These are phyloP conservation scores for Leptarthrus brevirostris DNA, from an alignment of 2,888 invertebrate genomes.

Conservation along the genomic window DNA sequence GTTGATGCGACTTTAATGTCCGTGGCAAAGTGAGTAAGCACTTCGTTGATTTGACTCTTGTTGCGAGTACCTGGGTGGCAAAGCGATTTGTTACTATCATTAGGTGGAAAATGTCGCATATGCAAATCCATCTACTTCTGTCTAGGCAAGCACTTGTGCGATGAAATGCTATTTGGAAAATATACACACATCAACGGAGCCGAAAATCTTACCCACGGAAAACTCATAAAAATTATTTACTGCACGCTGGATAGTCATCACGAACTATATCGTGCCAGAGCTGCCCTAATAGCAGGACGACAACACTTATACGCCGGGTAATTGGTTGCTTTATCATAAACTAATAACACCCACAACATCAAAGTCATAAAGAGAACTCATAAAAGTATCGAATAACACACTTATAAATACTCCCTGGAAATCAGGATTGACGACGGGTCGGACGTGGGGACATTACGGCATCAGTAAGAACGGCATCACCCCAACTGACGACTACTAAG, in stretches of 20 bases:
- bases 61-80: slow-evolving; percentile 28
- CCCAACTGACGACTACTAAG: neutral
- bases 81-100: slow-evolving; percentile 29
- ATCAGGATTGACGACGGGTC: slow-evolving; percentile 42
- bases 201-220: slow-evolving; percentile 1
- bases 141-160: too few species aligned
- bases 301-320: slow-evolving; percentile 25
- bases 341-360: slow-evolving; percentile 47
- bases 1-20: slow-evolving; percentile 45
- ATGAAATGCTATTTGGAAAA: too few species aligned
- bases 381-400: slow-evolving; percentile 48
- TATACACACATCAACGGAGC: neutral
- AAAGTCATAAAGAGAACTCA: slow-evolving; percentile 46
- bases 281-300: slow-evolving; percentile 17
- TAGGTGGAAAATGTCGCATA: neutral
- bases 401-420: slow-evolving; percentile 43
- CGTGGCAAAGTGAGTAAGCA: slow-evolving; percentile 30
- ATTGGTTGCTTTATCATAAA: slow-evolving; percentile 41
- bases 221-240: slow-evolving; percentile 30
- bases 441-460: slow-evolving; percentile 3
- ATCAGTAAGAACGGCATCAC: neutral
- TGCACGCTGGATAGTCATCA: slow-evolving; percentile 5
- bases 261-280: neutral
- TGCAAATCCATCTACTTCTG: neutral
- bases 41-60: slow-evolving; percentile 34